Evolutionary conservation across 2,797 vertebrate species (phyloP), one percentile per base, ranked within the genome.

Genomic region (Cercopithecus petaurista): DNA sequence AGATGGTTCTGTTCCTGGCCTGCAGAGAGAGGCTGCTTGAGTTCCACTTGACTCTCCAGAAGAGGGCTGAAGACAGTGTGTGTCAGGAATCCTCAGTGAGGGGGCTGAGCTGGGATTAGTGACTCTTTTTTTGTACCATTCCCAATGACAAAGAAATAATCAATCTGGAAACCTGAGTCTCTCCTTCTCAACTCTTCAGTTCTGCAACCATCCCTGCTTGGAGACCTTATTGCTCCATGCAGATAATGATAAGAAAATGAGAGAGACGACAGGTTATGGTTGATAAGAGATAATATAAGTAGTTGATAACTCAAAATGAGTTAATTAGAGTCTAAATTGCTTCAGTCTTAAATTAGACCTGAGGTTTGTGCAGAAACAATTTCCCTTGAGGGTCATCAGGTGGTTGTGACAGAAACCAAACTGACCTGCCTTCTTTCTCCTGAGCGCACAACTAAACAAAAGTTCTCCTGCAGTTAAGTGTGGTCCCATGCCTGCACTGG

Each of bases 241-340:
- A 80, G 91, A 84, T 81, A 87, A 88, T 13, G 24, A 85, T 39
- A 81, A 85, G 43, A 30, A 93, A 84, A 76, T 61, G 48, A 79
- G 52, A 82, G 6, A 12, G 15, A 92, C 7, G 76, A 84, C 13
- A 10, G 77, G 4, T 73, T 95, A 57, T 72, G 17, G 41, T 19
- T 88, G 64, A 73, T 81, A 88, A 85, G 81, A 93, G 57, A 92
- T 79, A 83, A 55, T 86, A 81, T 88, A 92, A 91, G 67, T 4
- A 93, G 88, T 59, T 96, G 90, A 92, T 93, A 92, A 93, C 8
- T 50, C 43, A 76, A 76, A 90, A 36, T 84, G 84, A 96, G 87
- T 92, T 96, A 92, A 93, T 96, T 92, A 88, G 81, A 39, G 17
- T 85, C 48, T 96, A 93, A 95, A 88, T 67, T 82, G 30, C 79